Conservation (phyloP, 2,888 invertebrate genomes). For the Bembecia ichneumoniformis region DNA sequence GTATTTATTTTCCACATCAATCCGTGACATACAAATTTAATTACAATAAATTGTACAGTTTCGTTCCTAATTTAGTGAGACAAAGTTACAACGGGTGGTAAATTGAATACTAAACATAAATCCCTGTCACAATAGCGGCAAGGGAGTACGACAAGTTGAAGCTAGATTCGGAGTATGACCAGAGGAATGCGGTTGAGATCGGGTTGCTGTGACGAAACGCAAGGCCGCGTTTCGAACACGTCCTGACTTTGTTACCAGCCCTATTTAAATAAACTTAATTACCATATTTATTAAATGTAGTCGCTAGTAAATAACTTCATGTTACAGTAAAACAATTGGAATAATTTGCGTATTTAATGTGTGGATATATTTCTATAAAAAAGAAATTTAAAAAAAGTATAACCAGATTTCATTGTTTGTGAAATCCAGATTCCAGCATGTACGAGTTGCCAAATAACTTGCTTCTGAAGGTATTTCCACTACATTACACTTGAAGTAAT, state of each 20-base stretch:
- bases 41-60: neutral
- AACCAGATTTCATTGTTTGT: too few species aligned
- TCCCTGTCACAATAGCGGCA: slow-evolving; percentile 11
- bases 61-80: neutral
- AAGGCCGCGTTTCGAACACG: slow-evolving; percentile 19
- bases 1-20: neutral
- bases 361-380: too few species aligned
- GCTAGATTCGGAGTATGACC: slow-evolving; percentile 20
- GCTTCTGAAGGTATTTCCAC: too few species aligned
- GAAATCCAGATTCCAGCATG: too few species aligned
- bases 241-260: slow-evolving; percentile 3
- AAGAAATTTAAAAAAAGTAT: too few species aligned
- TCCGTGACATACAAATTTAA: neutral
- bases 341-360: too few species aligned
- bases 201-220: slow-evolving; percentile 31
- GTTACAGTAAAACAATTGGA: too few species aligned
- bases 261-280: neutral
- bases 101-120: neutral
- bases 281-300: neutral
- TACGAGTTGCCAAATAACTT: too few species aligned
- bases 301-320: neutral
- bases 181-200: neutral
- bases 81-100: neutral
- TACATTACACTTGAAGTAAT: too few species aligned
- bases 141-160: slow-evolving; percentile 28